A percentile compares a stretch with the other conserved stretches of the same genome.
Conservation (phyloP, 2,888 invertebrate genomes). For the Tanypteryx hageni region DNA sequence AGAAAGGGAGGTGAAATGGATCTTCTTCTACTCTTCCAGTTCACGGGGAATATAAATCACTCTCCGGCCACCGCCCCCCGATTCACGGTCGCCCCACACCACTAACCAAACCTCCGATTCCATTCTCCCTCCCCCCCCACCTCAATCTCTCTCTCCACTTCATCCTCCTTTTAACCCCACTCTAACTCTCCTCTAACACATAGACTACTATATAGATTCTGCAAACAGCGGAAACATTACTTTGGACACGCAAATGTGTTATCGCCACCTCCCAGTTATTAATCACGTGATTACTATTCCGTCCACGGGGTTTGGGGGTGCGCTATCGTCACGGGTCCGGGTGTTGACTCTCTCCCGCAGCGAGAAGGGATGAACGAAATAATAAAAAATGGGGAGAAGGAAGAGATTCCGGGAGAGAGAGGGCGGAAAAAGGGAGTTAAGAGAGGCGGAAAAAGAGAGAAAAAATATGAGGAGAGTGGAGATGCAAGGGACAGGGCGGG, state of each 20-base stretch:
- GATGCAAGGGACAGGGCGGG: background rate
- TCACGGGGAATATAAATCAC: conserved; percentile 58
- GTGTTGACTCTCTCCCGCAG: conserved; percentile 38
- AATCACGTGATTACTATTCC: conserved; percentile 57
- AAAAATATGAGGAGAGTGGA: conserved; percentile 25
- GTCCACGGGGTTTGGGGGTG: conserved; percentile 49
- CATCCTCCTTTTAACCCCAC: background rate
- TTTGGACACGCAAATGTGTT: conserved; percentile 42
- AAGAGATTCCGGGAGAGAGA: background rate
- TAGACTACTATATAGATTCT: background rate
- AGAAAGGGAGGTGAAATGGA: conserved; percentile 34
- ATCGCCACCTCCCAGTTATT: conserved; percentile 57
- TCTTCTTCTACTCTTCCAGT: background rate
- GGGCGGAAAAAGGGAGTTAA: background rate
- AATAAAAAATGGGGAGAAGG: background rate
- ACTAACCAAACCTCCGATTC: background rate
- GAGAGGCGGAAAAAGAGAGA: background rate
- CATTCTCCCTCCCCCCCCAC: background rate
- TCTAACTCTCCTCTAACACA: background rate
- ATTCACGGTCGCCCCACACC: background rate
- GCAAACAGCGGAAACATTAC: conserved; percentile 52
- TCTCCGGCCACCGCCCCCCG: background rate
- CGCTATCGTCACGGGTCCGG: conserved; percentile 19
- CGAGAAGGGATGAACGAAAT: background rate
- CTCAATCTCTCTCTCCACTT: background rate